These are phyloP conservation scores for Frieseomelitta varia DNA, from an alignment of 1,140 invertebrate species.

Conservation along the genomic window DNA sequence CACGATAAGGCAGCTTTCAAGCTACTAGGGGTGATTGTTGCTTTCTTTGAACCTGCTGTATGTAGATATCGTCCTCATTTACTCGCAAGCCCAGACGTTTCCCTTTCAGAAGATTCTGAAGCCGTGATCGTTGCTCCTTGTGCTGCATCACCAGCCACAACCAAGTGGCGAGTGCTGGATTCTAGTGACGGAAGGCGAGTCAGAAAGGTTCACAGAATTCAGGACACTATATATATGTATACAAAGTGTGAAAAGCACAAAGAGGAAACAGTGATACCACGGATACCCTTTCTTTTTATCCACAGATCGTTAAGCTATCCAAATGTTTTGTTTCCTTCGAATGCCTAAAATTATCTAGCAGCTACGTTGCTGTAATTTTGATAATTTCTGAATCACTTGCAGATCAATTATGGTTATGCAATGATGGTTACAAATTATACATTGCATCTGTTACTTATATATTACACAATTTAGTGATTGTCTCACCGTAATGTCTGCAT, in stretches of 20 bases:
- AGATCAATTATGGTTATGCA: background rate
- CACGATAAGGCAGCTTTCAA: slow-evolving; percentile 29
- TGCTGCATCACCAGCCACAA: slow-evolving; percentile 78
- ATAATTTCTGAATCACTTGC: background rate
- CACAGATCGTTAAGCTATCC: background rate
- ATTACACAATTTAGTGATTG: background rate
- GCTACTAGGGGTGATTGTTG: slow-evolving; percentile 39
- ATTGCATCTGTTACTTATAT: background rate
- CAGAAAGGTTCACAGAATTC: slow-evolving; percentile 15
- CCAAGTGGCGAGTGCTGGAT: slow-evolving; percentile 79
- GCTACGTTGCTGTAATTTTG: no score
- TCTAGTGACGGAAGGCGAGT: slow-evolving; percentile 67
- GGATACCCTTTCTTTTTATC: background rate
- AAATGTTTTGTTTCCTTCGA: background rate
- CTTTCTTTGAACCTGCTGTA: slow-evolving; percentile 71
- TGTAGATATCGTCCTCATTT: slow-evolving; percentile 76
- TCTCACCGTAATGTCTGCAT: slow-evolving; percentile 91
- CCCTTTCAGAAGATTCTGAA: slow-evolving; percentile 72
- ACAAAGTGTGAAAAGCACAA: background rate
- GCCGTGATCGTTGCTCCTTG: slow-evolving; percentile 73
- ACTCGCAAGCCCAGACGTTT: slow-evolving; percentile 72
- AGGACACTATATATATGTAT: background rate
- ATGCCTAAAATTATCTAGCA: background rate
- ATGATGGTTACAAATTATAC: no score
- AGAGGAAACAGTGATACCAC: background rate